A percentile compares a stretch with the other conserved stretches of the same genome.
phyloP scores from a whole-genome alignment of 2,113 vertebrate genomes.

The Tragelaphus buxtoni region DNA sequence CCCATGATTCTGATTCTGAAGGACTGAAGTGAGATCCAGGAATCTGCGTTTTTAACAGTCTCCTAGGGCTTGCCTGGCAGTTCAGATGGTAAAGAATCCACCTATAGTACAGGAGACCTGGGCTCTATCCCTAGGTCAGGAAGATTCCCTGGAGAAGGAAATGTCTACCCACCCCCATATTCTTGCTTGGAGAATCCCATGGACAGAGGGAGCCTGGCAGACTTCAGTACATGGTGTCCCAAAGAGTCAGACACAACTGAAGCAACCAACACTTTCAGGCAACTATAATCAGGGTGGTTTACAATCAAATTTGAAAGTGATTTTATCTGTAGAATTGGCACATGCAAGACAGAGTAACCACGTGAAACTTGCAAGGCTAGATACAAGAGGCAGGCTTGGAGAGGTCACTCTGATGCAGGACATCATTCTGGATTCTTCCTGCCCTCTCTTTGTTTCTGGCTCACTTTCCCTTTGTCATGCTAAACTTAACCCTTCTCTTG shows the following conservation, averaged over 20 bases:
- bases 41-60: not conserved
- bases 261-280: not conserved
- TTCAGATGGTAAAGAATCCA: not conserved
- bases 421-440: not conserved
- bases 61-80: rapidly evolving
- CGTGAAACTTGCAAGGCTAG: not conserved
- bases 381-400: not conserved
- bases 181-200: not conserved
- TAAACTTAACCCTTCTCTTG: not conserved
- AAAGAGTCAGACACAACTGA: not conserved
- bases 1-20: not conserved
- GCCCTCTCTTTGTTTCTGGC: not conserved
- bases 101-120: not conserved
- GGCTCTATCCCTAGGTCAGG: not conserved
- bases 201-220: not conserved
- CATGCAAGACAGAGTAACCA: not conserved
- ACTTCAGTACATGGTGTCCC: not conserved
- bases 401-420: not conserved
- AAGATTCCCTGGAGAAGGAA: not conserved
- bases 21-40: not conserved
- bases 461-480: not conserved
- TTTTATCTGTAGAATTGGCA: not conserved
- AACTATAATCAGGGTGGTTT: not conserved
- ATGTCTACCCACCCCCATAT: not conserved
- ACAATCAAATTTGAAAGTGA: not conserved